Evolutionary conservation across 2,797 vertebrate species (phyloP).

Genomic region (Melopsittacus undulatus): DNA sequence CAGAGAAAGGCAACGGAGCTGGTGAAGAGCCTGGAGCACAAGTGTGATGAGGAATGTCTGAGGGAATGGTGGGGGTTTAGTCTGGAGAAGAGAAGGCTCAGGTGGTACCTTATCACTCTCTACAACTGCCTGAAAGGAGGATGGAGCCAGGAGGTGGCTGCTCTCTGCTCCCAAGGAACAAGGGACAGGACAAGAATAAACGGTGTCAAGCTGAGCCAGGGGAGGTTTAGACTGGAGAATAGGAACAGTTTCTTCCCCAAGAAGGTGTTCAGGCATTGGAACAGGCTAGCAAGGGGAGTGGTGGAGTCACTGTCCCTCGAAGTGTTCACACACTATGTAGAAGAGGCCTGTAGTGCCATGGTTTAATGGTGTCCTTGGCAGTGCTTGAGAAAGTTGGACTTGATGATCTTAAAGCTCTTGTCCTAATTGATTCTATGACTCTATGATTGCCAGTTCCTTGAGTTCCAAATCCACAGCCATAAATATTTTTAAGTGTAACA

Average conservation of each 20-base stretch:
- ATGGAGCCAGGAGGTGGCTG: too few relatives aligned
- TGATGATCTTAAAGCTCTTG: not conserved
- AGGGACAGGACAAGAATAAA: too few relatives aligned
- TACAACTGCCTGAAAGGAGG: too few relatives aligned
- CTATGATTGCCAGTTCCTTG: not conserved
- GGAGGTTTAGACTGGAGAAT: not conserved
- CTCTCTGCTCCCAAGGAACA: too few relatives aligned
- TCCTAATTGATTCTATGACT: not conserved
- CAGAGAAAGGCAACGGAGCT: not conserved
- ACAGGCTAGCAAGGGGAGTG: not conserved
- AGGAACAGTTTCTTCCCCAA: not conserved
- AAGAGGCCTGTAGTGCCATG: not conserved
- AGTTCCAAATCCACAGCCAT: not conserved
- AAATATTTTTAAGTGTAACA: not conserved
- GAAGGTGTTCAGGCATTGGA: not conserved
- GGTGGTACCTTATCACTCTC: too few relatives aligned
- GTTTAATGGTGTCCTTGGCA: not conserved
- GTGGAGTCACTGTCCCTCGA: not conserved
- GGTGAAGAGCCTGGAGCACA: not conserved
- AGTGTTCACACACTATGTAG: not conserved
- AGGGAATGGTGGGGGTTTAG: not conserved
- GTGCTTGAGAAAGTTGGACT: not conserved
- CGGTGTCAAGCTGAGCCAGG: too few relatives aligned
- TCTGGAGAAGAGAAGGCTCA: not conserved
- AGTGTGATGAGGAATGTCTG: not conserved